These are phyloP conservation scores for Datnioides undecimradiatus DNA, from an alignment of 2,113 vertebrate genomes.

Conservation along the genomic window DNA sequence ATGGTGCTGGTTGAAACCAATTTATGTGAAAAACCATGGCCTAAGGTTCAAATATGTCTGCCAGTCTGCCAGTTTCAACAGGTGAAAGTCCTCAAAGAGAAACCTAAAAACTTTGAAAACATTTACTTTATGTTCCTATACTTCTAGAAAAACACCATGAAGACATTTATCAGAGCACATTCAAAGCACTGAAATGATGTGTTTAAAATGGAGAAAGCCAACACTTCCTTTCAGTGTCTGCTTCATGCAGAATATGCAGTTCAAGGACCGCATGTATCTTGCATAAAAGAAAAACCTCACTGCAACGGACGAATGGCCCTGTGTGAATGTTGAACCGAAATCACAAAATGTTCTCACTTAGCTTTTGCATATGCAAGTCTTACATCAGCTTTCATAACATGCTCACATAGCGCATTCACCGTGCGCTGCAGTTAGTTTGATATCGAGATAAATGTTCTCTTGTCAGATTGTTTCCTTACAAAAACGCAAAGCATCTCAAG, in stretches of 20 bases:
- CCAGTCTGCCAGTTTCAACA: no score
- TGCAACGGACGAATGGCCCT: background rate
- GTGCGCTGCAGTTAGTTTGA: background rate
- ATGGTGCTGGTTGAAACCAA: background rate
- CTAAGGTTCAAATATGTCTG: background rate
- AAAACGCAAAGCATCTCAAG: conserved; percentile 8
- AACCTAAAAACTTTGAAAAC: background rate
- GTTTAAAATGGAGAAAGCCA: background rate
- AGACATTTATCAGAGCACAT: no score
- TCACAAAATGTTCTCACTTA: background rate
- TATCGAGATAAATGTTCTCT: conserved; percentile 20
- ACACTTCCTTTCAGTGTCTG: background rate
- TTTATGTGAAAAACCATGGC: background rate
- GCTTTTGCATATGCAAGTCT: background rate
- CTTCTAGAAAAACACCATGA: no score
- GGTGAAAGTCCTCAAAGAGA: background rate
- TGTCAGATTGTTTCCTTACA: conserved; percentile 11
- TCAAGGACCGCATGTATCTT: background rate
- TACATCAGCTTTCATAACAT: background rate
- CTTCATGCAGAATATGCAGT: background rate
- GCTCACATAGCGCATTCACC: background rate
- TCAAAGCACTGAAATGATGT: background rate
- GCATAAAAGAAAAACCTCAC: background rate
- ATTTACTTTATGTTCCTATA: background rate
- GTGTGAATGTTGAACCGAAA: conserved; percentile 11